phyloP scores from a whole-genome alignment of 2,797 vertebrate species.

The Telmatherina bonti region DNA sequence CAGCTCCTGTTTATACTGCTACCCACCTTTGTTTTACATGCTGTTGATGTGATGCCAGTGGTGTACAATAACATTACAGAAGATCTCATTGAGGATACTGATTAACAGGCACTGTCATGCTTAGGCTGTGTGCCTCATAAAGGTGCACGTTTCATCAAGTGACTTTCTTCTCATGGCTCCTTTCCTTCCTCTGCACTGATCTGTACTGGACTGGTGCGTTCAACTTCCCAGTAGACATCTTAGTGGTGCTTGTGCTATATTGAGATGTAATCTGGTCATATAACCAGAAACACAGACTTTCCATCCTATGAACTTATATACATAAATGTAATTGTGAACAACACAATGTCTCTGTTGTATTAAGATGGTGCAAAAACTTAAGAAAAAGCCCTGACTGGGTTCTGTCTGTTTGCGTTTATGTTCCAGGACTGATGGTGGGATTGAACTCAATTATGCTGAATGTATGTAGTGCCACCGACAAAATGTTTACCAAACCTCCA shows the following conservation, averaged over 20 bases:
- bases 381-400: slow-evolving; percentile 72
- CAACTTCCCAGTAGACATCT: slow-evolving; percentile 76
- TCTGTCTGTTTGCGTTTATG: slow-evolving; percentile 71
- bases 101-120: slow-evolving; percentile 69
- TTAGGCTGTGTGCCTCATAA: slow-evolving; percentile 67
- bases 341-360: slow-evolving; percentile 82
- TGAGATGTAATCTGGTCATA: slow-evolving; percentile 72
- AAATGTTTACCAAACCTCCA: slow-evolving; percentile 88
- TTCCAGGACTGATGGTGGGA: slow-evolving; percentile 82
- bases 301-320: slow-evolving; percentile 80
- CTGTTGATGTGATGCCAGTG: slow-evolving; percentile 75
- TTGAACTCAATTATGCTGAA: slow-evolving; percentile 85
- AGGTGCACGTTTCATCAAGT: slow-evolving; percentile 72
- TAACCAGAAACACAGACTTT: slow-evolving; percentile 62
- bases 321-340: slow-evolving; percentile 82
- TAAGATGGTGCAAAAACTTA: slow-evolving; percentile 78
- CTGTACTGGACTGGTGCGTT: slow-evolving; percentile 67
- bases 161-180: slow-evolving; percentile 71
- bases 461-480: slow-evolving; percentile 88
- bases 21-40: slow-evolving; percentile 68
- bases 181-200: slow-evolving; percentile 70
- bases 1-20: slow-evolving; percentile 61
- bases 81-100: slow-evolving; percentile 66
- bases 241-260: slow-evolving; percentile 81
- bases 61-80: slow-evolving; percentile 73